phyloP scores from a whole-genome alignment of 2,797 vertebrate genomes.

The Spinibarbus caldwelli region DNA sequence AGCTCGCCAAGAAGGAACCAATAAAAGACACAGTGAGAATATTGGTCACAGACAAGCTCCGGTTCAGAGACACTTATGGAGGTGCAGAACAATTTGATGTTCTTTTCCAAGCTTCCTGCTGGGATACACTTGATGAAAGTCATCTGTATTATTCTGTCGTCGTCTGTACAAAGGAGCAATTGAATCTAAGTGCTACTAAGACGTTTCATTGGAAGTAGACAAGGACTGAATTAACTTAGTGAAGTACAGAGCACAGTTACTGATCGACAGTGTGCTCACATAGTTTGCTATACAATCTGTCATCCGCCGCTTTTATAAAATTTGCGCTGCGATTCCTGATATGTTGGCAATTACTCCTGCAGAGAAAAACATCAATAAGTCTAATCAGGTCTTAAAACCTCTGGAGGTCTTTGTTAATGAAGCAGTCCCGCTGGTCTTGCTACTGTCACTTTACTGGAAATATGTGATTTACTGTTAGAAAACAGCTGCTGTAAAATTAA shows the following conservation, averaged over 20 bases:
- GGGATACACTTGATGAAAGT: conserved; percentile 34
- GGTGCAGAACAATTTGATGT: conserved; percentile 39
- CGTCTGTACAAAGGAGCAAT: conserved; percentile 29
- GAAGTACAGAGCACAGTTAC: conserved; percentile 4
- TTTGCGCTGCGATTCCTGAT: not conserved
- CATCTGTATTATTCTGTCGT: conserved; percentile 39
- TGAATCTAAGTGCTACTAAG: conserved; percentile 13
- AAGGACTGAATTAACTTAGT: conserved; percentile 17
- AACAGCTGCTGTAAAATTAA: conserved; percentile 37
- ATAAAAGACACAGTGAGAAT: conserved; percentile 29
- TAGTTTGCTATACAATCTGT: conserved; percentile 4
- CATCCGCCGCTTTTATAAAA: conserved; percentile 11
- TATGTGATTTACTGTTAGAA: conserved; percentile 18
- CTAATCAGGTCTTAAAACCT: conserved; percentile 34
- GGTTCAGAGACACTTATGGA: conserved; percentile 29
- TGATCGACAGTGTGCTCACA: not conserved
- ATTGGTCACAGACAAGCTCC: conserved; percentile 36
- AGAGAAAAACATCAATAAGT: conserved; percentile 32
- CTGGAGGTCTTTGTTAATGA: conserved; percentile 27
- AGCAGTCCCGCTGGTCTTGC: conserved; percentile 4
- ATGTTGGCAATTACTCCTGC: conserved; percentile 14
- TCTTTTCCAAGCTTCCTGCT: conserved; percentile 32
- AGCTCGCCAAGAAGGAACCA: conserved; percentile 18
- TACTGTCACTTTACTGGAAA: conserved; percentile 12
- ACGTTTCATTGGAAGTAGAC: conserved; percentile 28